Percentiles rank a stretch among this genome's conserved stretches.
Conservation (phyloP, 2,888 invertebrate genomes). For the Phalangium opilio region DNA sequence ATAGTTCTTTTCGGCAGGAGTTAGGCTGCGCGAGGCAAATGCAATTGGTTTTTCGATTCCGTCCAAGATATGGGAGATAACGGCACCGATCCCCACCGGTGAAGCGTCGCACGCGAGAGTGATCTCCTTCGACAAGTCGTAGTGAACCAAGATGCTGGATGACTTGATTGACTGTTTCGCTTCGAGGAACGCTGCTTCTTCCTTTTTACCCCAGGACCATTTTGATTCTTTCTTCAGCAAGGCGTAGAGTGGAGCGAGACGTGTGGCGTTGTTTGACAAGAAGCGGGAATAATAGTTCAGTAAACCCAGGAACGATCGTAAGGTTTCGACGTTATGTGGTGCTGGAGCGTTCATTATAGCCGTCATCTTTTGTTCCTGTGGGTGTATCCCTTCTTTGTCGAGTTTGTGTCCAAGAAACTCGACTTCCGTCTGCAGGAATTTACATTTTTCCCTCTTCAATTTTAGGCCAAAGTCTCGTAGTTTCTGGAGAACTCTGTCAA, state of each 20-base stretch:
- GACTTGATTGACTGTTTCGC: conserved; percentile 21
- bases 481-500: neutral
- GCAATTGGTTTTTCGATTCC: conserved; percentile 28
- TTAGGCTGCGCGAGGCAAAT: conserved; percentile 20
- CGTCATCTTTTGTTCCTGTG: conserved; percentile 19
- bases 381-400: conserved; percentile 19
- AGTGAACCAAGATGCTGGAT: conserved; percentile 24
- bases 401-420: conserved; percentile 22
- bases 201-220: conserved; percentile 17
- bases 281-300: conserved; percentile 24
- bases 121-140: conserved; percentile 23
- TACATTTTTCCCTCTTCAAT: conserved; percentile 20
- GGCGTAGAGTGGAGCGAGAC: conserved; percentile 21
- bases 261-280: conserved; percentile 19
- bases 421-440: conserved; percentile 18
- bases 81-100: conserved; percentile 22
- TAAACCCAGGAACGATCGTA: conserved; percentile 23
- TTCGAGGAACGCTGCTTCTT: conserved; percentile 17
- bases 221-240: conserved; percentile 15
- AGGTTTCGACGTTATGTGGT: conserved; percentile 22
- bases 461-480: neutral
- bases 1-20: conserved; percentile 18
- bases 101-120: conserved; percentile 30
- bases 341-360: conserved; percentile 22
- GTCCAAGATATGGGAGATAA: conserved; percentile 25